Percentiles rank a stretch among this genome's conserved stretches.
These are phyloP conservation scores for Megalonaias nervosa DNA, from an alignment of 1,140 invertebrate genomes.

Conservation along the genomic window DNA sequence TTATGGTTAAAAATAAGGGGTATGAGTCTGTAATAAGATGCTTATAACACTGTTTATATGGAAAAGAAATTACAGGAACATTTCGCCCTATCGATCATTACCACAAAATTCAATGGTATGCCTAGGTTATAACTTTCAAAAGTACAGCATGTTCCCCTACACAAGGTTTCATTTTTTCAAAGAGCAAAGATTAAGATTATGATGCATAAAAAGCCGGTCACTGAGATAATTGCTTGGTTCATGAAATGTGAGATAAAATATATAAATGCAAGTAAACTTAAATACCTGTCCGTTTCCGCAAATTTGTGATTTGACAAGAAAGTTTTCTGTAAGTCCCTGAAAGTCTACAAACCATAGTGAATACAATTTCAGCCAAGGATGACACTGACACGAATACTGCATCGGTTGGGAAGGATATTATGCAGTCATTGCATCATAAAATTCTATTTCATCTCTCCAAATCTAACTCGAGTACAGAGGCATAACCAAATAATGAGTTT, in stretches of 20 bases:
- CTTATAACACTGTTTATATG: conserved; percentile 25
- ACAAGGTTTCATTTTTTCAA: conserved; percentile 8
- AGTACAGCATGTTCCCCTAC: conserved; percentile 13
- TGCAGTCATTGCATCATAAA: conserved; percentile 39
- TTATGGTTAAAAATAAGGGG: conserved; percentile 26
- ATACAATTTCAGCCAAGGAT: conserved; percentile 13
- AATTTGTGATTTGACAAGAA: background rate
- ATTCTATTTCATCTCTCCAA: conserved; percentile 43
- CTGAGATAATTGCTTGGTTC: conserved; percentile 16
- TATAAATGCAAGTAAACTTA: conserved; percentile 2
- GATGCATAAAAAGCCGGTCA: conserved; percentile 3
- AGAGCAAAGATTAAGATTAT: background rate
- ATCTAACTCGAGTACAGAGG: conserved; percentile 42
- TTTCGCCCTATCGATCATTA: conserved; percentile 25
- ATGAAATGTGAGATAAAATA: conserved; percentile 18
- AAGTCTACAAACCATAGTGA: conserved; percentile 10
- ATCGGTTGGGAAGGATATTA: conserved; percentile 40
- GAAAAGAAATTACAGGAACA: conserved; percentile 31
- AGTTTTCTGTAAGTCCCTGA: conserved; percentile 6
- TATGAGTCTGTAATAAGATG: conserved; percentile 3
- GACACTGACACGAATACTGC: conserved; percentile 17
- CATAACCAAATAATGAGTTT: no score
- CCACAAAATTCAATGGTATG: conserved; percentile 21
- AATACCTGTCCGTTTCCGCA: conserved; percentile 4
- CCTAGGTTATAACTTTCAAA: conserved; percentile 23